phyloP scores from a whole-genome alignment of 2,797 vertebrate genomes.

The Aldrovandia affinis region DNA sequence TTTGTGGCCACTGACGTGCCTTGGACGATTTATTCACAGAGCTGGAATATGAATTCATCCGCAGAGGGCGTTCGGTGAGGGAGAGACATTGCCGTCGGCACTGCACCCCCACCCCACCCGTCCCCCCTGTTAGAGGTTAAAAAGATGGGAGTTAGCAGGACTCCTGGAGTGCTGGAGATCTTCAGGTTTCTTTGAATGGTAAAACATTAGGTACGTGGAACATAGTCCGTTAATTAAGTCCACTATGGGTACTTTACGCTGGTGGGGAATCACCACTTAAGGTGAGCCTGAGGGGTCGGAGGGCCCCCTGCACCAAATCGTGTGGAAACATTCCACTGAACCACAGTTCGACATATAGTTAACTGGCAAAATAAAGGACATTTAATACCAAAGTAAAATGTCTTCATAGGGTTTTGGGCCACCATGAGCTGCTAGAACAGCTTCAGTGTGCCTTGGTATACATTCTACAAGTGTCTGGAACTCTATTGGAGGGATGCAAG shows the following conservation, averaged over 20 bases:
- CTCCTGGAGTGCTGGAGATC: neutral
- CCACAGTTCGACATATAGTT: neutral
- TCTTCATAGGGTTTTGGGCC: too few relatives aligned
- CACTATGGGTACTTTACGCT: too few relatives aligned
- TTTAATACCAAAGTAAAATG: too few relatives aligned
- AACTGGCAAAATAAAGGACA: too few relatives aligned
- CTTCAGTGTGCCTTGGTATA: too few relatives aligned
- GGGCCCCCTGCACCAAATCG: neutral
- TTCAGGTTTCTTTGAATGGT: neutral
- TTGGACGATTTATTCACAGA: neutral
- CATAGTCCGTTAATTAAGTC: neutral
- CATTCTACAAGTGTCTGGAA: too few relatives aligned
- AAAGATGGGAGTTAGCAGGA: neutral
- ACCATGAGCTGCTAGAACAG: too few relatives aligned
- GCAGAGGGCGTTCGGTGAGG: neutral
- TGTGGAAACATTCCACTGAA: too few relatives aligned
- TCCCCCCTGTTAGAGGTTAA: neutral
- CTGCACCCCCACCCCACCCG: neutral
- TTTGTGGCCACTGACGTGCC: neutral
- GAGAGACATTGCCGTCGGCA: neutral
- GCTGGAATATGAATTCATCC: neutral
- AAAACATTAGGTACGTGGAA: neutral
- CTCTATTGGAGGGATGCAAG: too few relatives aligned
- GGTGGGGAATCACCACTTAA: conserved; percentile 89
- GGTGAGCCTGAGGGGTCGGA: conserved; percentile 63